Base-by-base conservation (phyloP, 2,113 vertebrate species). In the Octodon degus region DNA sequence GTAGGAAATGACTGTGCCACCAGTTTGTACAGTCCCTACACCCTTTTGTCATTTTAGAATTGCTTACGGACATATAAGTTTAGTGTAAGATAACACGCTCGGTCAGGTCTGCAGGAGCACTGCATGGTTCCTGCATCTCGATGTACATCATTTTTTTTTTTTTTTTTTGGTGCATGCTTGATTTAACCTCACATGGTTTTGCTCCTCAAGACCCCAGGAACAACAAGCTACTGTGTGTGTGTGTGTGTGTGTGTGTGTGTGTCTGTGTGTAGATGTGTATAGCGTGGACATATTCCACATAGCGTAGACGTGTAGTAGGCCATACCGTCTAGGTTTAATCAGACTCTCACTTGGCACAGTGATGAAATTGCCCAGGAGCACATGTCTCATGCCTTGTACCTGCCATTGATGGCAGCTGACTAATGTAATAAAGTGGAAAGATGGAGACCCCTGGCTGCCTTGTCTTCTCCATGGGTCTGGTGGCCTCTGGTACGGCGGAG, bases 111-210 rank as follows among this genome's bases (percentile, higher is more conserved):
- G 43, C 32, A n/a, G 47, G 11, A 70, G 27, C 17, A 25, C 12
- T 5, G 2, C 5, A 0, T 9, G 8, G 20, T 63, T 13, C 25
- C 7, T 4, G 7, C 12, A 10, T 65, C 43, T 50, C 43, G 37
- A 11, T 60, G 43, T 0, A 19, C 30, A 25, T 2, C 34, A 9
- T 53, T 27, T 79, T 77, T 55, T 50, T 89, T 43, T 43, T 43
- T 43, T 43, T 43, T 79, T 30, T 27, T 32, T 81, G 13, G 25
- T 67, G 47, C 40, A 17, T 50, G 74, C 40, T 67, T 25, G 40
- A 50, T 50, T 90, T 79, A 50, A 65, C 63, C 7, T n/a, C 43
- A 53, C 13, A 6, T 32, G 19, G 32, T 63, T 43, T 85, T 63
- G 74, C 3, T 53, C 22, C 50, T 37, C 16, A 16, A 14, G 17